Conservation (phyloP, 1,140 invertebrate genomes). For the Chelonus insularis region DNA sequence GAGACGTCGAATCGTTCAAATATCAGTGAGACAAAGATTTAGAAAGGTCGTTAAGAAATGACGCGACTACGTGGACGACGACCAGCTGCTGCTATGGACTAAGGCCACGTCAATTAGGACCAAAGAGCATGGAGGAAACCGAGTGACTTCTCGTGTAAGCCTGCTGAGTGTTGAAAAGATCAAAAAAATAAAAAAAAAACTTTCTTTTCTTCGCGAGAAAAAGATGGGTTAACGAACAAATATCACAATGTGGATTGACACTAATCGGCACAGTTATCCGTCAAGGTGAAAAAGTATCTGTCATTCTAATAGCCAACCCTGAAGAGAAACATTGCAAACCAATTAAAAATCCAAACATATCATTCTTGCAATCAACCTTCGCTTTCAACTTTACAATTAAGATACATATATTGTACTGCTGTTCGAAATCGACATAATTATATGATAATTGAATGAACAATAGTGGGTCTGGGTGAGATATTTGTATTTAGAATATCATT, state of each 20-base stretch:
- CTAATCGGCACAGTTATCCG: slow-evolving; percentile 37
- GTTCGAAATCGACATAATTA: too few relatives aligned
- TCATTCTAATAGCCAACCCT: neutral
- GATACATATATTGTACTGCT: too few relatives aligned
- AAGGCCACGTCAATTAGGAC: slow-evolving; percentile 39
- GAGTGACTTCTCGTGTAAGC: neutral
- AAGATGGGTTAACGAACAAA: slow-evolving; percentile 43
- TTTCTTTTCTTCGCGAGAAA: neutral
- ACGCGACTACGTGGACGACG: slow-evolving; percentile 34
- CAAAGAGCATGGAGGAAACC: slow-evolving; percentile 16
- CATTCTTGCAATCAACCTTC: too few relatives aligned
- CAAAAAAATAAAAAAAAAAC: slow-evolving; percentile 7
- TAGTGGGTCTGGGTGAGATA: too few relatives aligned
- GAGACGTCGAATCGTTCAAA: slow-evolving; percentile 10
- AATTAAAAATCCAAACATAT: too few relatives aligned
- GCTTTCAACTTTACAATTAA: too few relatives aligned
- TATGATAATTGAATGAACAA: too few relatives aligned
- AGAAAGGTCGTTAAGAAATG: slow-evolving; percentile 38
- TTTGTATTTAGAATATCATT: too few relatives aligned
- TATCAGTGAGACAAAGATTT: slow-evolving; percentile 26
- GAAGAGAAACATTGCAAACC: neutral
- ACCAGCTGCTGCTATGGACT: slow-evolving; percentile 9
- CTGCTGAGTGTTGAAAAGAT: neutral
- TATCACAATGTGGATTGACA: slow-evolving; percentile 34
- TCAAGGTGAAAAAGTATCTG: slow-evolving; percentile 29